Conservation (phyloP, 2,888 invertebrate species). For the Sphaerophoria taeniata region DNA sequence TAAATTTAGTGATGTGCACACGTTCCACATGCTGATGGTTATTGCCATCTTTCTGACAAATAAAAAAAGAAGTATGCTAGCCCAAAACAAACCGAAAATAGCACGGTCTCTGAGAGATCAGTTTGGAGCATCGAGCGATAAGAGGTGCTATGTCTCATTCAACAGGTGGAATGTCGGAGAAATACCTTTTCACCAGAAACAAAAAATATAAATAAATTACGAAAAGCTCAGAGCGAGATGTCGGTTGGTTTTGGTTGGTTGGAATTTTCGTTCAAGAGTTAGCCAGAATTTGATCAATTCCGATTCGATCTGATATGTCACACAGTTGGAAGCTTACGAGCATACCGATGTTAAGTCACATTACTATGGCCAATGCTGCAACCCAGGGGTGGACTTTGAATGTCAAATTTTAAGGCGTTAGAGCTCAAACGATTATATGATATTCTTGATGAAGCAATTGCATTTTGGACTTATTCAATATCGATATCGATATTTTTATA, state of each 20-base stretch:
- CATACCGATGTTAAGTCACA: constrained; percentile 71
- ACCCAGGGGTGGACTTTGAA: neutral
- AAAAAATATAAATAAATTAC: neutral
- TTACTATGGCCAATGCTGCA: constrained; percentile 55
- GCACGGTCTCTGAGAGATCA: constrained; percentile 38
- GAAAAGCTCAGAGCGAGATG: constrained; percentile 41
- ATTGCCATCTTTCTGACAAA: constrained; percentile 49
- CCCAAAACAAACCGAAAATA: constrained; percentile 40
- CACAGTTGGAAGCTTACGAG: constrained; percentile 73
- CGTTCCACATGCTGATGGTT: constrained; percentile 64
- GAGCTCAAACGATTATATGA: too few relatives aligned
- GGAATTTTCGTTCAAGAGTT: constrained; percentile 40
- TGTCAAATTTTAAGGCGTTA: too few relatives aligned
- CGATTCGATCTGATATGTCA: constrained; percentile 73
- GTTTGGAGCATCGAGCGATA: constrained; percentile 42
- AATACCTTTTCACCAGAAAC: constrained; percentile 49
- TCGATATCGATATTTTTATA: too few relatives aligned
- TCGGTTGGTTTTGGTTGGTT: constrained; percentile 35
- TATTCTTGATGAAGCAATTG: too few relatives aligned
- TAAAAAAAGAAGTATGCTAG: neutral
- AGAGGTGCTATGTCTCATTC: constrained; percentile 30
- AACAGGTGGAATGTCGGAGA: constrained; percentile 68
- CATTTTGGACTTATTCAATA: too few relatives aligned
- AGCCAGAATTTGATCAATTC: constrained; percentile 71
- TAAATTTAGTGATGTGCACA: constrained; percentile 71